A percentile compares a stretch with the other conserved stretches of the same genome.
phyloP scores from a whole-genome alignment of 2,888 invertebrate species.

The Vannuccia rotundouncinata region DNA sequence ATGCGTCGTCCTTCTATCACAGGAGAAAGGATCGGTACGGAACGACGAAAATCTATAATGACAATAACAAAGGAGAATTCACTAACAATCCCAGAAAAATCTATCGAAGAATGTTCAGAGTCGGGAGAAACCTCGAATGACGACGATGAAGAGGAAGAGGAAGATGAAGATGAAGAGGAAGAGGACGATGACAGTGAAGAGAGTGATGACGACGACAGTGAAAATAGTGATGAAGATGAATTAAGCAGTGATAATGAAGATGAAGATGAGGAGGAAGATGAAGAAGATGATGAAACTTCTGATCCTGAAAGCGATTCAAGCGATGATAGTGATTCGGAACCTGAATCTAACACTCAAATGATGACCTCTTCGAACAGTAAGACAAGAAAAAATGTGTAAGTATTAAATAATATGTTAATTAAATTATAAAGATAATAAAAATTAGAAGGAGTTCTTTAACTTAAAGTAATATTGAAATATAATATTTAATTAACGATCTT shows the following conservation, averaged over 20 bases:
- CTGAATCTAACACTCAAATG: neutral
- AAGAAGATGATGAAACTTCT: neutral
- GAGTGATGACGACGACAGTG: neutral
- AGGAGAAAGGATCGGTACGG: neutral
- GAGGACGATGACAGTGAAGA: neutral
- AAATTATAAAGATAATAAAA: no score
- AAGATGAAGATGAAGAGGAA: neutral
- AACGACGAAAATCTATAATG: neutral
- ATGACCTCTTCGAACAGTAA: neutral
- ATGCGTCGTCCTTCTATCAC: neutral
- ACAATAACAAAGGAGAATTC: neutral
- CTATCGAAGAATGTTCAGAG: neutral
- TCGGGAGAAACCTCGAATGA: neutral
- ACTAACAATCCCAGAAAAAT: neutral
- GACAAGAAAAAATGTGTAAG: no score
- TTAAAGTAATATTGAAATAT: no score
- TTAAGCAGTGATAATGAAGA: neutral
- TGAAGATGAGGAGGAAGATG: neutral
- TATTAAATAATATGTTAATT: no score
- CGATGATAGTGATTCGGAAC: neutral
- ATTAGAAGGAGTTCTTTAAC: no score
- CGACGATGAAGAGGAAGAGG: neutral
- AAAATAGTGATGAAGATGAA: neutral
- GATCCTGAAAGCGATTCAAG: neutral
- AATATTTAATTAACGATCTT: no score